These are phyloP conservation scores for Euplagia quadripunctaria DNA, from an alignment of 2,888 invertebrate genomes.

Conservation along the genomic window DNA sequence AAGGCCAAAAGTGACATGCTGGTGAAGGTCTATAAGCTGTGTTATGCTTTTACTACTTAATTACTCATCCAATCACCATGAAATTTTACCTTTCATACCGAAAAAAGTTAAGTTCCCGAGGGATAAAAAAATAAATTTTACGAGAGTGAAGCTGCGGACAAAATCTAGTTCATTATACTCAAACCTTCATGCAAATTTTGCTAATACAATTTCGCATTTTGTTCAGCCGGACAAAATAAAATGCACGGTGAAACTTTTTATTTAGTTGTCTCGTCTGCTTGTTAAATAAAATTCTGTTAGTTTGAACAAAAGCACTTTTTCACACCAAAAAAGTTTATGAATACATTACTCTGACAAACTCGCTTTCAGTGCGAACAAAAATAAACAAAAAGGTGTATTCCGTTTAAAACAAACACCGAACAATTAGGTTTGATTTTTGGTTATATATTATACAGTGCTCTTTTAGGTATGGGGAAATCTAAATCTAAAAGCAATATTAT, in stretches of 20 bases:
- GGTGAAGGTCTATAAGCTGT: too few species aligned
- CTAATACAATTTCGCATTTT: constrained; percentile 15
- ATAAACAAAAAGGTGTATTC: constrained; percentile 6
- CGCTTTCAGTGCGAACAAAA: neutral
- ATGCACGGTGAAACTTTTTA: constrained; percentile 6
- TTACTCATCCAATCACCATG: too few species aligned
- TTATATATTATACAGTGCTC: too few species aligned
- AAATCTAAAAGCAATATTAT: too few species aligned
- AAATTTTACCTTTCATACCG: too few species aligned
- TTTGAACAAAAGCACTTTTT: constrained; percentile 16
- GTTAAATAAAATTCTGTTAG: constrained; percentile 18
- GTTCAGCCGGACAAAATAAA: constrained; percentile 7
- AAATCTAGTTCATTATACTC: constrained; percentile 7
- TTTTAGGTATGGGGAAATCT: too few species aligned
- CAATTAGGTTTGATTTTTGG: neutral
- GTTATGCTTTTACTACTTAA: too few species aligned
- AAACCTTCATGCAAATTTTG: constrained; percentile 15
- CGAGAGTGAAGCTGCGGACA: neutral
- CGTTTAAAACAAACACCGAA: neutral
- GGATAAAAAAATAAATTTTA: too few species aligned
- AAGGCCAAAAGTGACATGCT: too few species aligned
- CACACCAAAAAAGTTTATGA: constrained; percentile 15
- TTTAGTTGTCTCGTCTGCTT: neutral
- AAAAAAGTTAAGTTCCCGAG: too few species aligned
- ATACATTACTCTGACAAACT: constrained; percentile 14